These are phyloP conservation scores for Maniola jurtina DNA, from an alignment of 1,140 invertebrate genomes.

Conservation along the genomic window DNA sequence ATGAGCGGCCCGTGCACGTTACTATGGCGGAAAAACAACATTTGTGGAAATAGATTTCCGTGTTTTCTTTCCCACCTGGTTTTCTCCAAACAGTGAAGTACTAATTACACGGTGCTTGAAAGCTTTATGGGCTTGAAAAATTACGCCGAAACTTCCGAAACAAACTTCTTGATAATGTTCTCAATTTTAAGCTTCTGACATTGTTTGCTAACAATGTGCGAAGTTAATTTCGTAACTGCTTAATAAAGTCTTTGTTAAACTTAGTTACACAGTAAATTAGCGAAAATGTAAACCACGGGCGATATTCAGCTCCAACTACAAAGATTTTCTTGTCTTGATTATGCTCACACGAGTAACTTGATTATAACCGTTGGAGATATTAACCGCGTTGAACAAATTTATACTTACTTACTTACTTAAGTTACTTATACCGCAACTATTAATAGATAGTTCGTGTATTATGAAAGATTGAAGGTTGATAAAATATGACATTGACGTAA, in stretches of 20 bases:
- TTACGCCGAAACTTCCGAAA: too few relatives aligned
- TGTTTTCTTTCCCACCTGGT: conserved; percentile 44
- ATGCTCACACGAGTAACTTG: too few relatives aligned
- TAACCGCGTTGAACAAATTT: too few relatives aligned
- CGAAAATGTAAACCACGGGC: not conserved
- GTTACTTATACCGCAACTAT: too few relatives aligned
- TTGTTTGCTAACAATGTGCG: not conserved
- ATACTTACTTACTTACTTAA: too few relatives aligned
- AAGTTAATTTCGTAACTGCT: not conserved
- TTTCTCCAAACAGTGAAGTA: not conserved
- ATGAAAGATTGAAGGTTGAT: too few relatives aligned
- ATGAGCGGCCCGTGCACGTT: conserved; percentile 57
- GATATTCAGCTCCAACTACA: not conserved
- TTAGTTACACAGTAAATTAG: not conserved
- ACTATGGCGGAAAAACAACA: conserved; percentile 66
- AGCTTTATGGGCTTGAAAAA: too few relatives aligned
- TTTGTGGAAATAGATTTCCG: conserved; percentile 70
- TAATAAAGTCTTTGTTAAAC: not conserved
- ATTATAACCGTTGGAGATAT: too few relatives aligned
- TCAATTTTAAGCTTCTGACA: too few relatives aligned
- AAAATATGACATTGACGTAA: too few relatives aligned
- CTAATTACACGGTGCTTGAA: not conserved
- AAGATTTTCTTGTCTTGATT: not conserved
- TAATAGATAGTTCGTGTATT: too few relatives aligned
- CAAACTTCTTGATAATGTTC: too few relatives aligned